A percentile compares a stretch with the other conserved stretches of the same genome.
Conservation (phyloP, 2,113 vertebrate species). For the Sporophila hypoxantha region DNA sequence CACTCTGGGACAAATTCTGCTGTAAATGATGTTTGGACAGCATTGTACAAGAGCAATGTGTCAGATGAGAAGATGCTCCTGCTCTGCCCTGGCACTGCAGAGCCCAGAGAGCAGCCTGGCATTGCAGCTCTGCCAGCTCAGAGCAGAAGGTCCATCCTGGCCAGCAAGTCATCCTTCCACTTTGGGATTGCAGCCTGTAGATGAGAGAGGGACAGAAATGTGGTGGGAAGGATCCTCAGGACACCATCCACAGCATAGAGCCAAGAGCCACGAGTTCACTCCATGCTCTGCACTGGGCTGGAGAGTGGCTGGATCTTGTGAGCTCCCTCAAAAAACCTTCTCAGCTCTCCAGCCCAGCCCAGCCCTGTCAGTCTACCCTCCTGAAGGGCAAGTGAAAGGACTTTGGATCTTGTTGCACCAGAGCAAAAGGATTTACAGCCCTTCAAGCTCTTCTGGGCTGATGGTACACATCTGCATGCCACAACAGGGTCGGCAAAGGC, state of each 20-base stretch:
- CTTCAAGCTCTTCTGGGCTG: neutral
- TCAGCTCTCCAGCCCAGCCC: neutral
- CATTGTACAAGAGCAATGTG: neutral
- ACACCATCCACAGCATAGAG: neutral
- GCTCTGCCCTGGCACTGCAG: neutral
- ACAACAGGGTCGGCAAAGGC: neutral
- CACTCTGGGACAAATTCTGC: constrained; percentile 2
- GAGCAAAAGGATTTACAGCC: neutral
- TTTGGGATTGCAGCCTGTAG: neutral
- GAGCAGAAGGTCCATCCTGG: neutral
- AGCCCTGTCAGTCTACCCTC: neutral
- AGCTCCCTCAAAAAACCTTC: neutral
- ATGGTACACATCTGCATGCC: neutral
- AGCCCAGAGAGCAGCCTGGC: neutral
- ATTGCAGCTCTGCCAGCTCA: neutral
- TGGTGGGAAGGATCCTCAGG: neutral
- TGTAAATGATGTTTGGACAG: constrained; percentile 1
- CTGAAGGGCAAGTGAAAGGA: neutral
- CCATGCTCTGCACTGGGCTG: neutral
- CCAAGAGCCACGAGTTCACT: neutral
- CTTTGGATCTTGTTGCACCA: neutral
- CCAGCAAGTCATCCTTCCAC: neutral
- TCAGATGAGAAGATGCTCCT: neutral
- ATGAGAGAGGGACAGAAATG: neutral
- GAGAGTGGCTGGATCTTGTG: neutral